Evolutionary conservation across 2,113 vertebrate species (phyloP), one percentile per base, ranked within the genome.

Genomic region (Burhinus oedicnemus): DNA sequence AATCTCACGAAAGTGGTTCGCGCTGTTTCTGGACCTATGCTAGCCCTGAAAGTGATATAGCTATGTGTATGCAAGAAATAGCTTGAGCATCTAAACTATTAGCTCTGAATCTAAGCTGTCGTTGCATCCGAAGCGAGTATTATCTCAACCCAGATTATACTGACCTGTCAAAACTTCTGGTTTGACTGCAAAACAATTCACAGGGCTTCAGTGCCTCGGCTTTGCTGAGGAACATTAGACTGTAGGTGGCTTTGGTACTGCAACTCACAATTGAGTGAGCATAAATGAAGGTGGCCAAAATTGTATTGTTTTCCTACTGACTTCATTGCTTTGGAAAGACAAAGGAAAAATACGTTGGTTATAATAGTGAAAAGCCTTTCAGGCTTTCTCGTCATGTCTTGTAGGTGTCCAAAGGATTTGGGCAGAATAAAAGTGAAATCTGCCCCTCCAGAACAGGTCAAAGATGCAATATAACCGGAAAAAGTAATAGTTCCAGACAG

Each of bases 331-430:
- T 75, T 54, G 16, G 20, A 58, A 84, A 66, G 7, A 38, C n/a
- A 82, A 0, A 4, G 4, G 11, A 58, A 69, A 66, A 34, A 20
- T 52, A 25, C 2, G 20, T 71, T 0, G 0, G 2, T 45, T 83
- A 8, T 60, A 40, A 21, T 8, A 54, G 13, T 22, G 18, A 30
- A 57, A 77, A 89, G 30, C 8, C 3, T 84, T 82, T 57, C 12
- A 62, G 64, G 5, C 6, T 47, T 93, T 90, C 65, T 72, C 71
- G 21, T 23, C 5, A 1, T 34, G 23, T 55, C 16, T 51, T 54
- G 6, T n/a, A n/a, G 2, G 3, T 44, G 32, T 49, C 45, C 27
- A 47, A 45, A 83, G 29, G 8, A 36, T 95, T 78, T 91, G 36
- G 15, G 2, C 5, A 44, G 27, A 65, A 27, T 17, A 54, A 69